Percentiles rank a stretch among this genome's conserved stretches.
Conservation (phyloP, 2,797 vertebrate genomes). For the Thalassophryne amazonica region DNA sequence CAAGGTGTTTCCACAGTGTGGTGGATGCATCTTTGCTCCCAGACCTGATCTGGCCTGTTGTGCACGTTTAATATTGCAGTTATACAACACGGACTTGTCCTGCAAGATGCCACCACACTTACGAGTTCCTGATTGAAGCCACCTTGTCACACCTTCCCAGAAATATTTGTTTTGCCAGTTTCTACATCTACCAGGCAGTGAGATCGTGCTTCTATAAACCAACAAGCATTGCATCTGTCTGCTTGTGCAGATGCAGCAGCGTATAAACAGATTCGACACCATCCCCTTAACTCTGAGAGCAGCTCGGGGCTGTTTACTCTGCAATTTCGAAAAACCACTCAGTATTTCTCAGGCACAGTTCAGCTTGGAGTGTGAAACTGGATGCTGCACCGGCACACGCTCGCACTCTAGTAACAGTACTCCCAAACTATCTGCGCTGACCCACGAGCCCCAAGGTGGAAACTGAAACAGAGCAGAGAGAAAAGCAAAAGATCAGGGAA, state of each 20-base stretch:
- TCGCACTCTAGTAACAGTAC: constrained; percentile 65
- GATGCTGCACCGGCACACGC: constrained; percentile 39
- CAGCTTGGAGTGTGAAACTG: constrained; percentile 33
- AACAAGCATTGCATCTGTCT: too few species aligned
- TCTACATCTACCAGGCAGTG: too few species aligned
- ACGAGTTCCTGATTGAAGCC: too few species aligned
- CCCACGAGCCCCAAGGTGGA: constrained; percentile 14
- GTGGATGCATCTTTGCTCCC: too few species aligned
- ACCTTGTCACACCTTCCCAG: too few species aligned
- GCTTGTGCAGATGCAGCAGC: neutral
- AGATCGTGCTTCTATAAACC: too few species aligned
- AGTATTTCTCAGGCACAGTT: constrained; percentile 61
- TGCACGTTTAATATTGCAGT: too few species aligned
- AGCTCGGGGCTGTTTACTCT: constrained; percentile 40
- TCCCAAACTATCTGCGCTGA: constrained; percentile 32
- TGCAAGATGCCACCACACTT: too few species aligned
- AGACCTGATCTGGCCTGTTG: too few species aligned
- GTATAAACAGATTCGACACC: constrained; percentile 18
- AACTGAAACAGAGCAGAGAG: constrained; percentile 40
- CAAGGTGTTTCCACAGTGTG: too few species aligned
- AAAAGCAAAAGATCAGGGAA: constrained; percentile 61
- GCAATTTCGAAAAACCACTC: constrained; percentile 50
- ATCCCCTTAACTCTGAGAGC: constrained; percentile 1
- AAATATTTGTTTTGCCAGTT: too few species aligned
- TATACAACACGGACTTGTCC: too few species aligned